Evolutionary conservation across 2,113 vertebrate genomes (phyloP), one percentile per base, ranked within the genome.

Genomic region (Tricholaema leucomelas): DNA sequence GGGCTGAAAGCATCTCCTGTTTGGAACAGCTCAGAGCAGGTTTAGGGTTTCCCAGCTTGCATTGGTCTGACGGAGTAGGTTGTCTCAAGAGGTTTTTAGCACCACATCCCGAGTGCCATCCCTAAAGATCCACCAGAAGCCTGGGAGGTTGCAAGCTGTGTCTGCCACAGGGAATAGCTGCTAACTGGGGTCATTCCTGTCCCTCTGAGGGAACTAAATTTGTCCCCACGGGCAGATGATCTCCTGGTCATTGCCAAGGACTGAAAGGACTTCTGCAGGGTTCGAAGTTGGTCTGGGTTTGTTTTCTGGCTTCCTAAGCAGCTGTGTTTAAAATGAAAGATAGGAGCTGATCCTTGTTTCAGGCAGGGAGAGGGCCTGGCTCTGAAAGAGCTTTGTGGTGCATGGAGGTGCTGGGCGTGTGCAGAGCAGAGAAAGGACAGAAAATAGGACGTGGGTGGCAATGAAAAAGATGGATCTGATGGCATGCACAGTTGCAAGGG

Each of bases 291-390:
- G 9, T 17, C 67, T 55, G 81, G 81, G 17, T 50, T 83, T 60
- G 24, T 5, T 36, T 66, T 56, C 85, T 25, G 27, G 19, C 83
- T 52, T 48, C 1, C 2, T 6, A 10, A 46, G 66, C 88, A 65
- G 63, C 70, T 85, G 85, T 19, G 70, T 40, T 52, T 46, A 7
- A 54, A 81, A 69, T 69, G 83, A 92, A 78, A 72, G 85, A 36
- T 8, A 7, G 16, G 25, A 20, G 30, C 60, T 5, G 56, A 55
- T 70, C 46, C 56, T 54, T 5, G 6, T 40, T 80, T 55, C 25
- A 33, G 14, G 27, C 2, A 4, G 4, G 55, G 81, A 4, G 13
- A 1, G 2, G 15, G 12, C 24, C 1, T 3, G 75, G 60, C 31
- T 38, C 74, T 46, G 30, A 7, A 71, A 36, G 17, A 40, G 10